These are phyloP conservation scores for Ceratosolen solmsi DNA, from an alignment of 1,140 invertebrate genomes.

Conservation along the genomic window DNA sequence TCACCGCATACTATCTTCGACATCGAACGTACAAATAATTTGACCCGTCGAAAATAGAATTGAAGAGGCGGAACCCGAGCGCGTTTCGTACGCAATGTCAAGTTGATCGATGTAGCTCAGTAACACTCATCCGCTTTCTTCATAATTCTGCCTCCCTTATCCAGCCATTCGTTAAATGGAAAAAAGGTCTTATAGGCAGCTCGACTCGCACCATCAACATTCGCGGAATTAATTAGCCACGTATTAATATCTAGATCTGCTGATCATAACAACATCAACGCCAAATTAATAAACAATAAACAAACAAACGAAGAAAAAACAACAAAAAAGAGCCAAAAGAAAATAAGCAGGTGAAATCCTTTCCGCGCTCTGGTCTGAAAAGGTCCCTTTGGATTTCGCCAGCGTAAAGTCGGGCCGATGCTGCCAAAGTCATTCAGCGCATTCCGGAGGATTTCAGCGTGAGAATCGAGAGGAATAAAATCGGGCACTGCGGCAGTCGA, in stretches of 20 bases:
- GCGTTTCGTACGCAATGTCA: not conserved
- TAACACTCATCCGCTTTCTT: constrained; percentile 2
- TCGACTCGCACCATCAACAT: constrained; percentile 1
- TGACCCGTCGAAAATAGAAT: no score
- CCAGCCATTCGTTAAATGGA: not conserved
- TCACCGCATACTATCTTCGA: no score
- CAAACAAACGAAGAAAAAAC: constrained; percentile 18
- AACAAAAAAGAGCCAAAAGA: no score
- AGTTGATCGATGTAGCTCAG: not conserved
- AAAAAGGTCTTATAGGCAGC: not conserved
- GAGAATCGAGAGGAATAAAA: not conserved
- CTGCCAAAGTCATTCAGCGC: not conserved
- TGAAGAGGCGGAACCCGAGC: not conserved
- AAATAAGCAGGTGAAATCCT: constrained; percentile 6
- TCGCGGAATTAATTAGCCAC: not conserved
- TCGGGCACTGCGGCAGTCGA: not conserved
- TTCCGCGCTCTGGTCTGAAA: not conserved
- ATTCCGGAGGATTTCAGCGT: not conserved
- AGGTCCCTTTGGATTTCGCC: not conserved
- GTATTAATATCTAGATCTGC: constrained; percentile 17
- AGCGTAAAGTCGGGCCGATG: no score
- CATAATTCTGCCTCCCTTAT: not conserved
- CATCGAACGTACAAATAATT: not conserved
- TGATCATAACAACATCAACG: not conserved
- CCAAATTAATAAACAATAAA: no score